Evolutionary conservation across 2,113 vertebrate genomes (phyloP).

Genomic region (Ammodytes dubius): DNA sequence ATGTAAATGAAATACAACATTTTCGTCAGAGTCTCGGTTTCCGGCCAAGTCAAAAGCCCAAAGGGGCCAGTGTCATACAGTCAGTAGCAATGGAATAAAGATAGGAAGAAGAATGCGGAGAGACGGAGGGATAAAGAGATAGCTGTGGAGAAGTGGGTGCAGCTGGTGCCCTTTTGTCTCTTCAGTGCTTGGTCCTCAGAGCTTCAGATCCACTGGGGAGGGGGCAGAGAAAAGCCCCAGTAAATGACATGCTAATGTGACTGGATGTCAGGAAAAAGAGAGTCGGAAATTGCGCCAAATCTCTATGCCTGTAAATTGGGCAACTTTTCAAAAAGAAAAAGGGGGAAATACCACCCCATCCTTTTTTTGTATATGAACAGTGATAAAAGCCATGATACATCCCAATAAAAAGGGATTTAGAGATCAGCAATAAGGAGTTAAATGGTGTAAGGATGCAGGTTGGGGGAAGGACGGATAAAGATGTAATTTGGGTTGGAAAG

Average conservation of each 20-base stretch:
- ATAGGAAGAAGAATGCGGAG: constrained; percentile 46
- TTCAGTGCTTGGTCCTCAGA: constrained; percentile 77
- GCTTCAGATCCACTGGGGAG: constrained; percentile 75
- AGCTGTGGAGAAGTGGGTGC: constrained; percentile 83
- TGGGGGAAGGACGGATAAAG: constrained; percentile 66
- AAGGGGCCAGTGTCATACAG: constrained; percentile 59
- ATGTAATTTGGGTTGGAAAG: constrained; percentile 69
- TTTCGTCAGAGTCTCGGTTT: constrained; percentile 47
- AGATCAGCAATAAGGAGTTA: constrained; percentile 60
- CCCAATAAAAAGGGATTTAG: constrained; percentile 82
- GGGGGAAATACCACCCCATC: constrained; percentile 72
- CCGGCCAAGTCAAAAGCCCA: constrained; percentile 59
- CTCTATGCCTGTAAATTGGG: constrained; percentile 76
- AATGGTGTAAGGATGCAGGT: constrained; percentile 61
- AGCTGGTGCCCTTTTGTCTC: constrained; percentile 86
- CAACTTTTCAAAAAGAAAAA: constrained; percentile 68
- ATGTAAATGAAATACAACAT: constrained; percentile 62
- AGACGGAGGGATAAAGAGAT: constrained; percentile 60
- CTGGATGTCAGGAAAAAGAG: constrained; percentile 80
- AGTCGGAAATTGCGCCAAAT: constrained; percentile 85
- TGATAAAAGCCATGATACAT: constrained; percentile 82
- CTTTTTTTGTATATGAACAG: constrained; percentile 78
- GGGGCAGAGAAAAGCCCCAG: constrained; percentile 72
- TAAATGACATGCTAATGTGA: constrained; percentile 86
- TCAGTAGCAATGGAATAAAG: constrained; percentile 45